phyloP scores from a whole-genome alignment of 2,888 invertebrate species.

The Amphipyra tragopoginis region DNA sequence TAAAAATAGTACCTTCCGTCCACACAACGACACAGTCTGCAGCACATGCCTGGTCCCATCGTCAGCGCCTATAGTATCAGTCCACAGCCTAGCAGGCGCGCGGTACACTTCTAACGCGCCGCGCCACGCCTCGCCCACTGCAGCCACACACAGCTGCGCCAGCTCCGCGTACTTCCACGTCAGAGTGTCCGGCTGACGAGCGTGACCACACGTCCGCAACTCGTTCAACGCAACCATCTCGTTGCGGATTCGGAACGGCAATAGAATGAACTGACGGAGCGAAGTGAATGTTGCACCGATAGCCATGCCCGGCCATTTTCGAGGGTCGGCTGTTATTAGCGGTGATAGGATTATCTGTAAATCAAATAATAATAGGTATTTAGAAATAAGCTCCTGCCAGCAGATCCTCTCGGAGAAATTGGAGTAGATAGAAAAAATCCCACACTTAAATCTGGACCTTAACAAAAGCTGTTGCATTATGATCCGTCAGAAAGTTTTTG shows the following conservation, averaged over 20 bases:
- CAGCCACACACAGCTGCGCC: constrained; percentile 77
- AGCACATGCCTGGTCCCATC: constrained; percentile 88
- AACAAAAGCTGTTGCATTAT: too few species aligned
- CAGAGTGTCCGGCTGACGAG: constrained; percentile 74
- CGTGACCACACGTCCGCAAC: constrained; percentile 74
- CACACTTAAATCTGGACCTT: too few species aligned
- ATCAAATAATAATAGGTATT: not conserved
- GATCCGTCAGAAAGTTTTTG: too few species aligned
- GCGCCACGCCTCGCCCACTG: constrained; percentile 74
- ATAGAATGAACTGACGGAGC: constrained; percentile 66
- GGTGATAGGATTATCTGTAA: constrained; percentile 81
- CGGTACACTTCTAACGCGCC: constrained; percentile 76
- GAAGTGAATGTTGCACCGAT: constrained; percentile 66
- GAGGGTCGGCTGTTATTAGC: constrained; percentile 80
- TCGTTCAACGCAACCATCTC: constrained; percentile 79
- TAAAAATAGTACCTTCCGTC: constrained; percentile 87
- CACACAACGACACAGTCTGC: constrained; percentile 92
- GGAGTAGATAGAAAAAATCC: too few species aligned
- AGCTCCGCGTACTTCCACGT: constrained; percentile 85
- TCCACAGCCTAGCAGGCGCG: constrained; percentile 83
- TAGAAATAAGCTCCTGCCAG: not conserved
- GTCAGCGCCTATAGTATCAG: constrained; percentile 90
- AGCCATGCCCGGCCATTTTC: constrained; percentile 81
- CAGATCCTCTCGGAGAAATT: too few species aligned
- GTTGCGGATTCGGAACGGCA: constrained; percentile 75